Evolutionary conservation across 2,888 invertebrate species (phyloP).

Genomic region (Drosophila rubida): DNA sequence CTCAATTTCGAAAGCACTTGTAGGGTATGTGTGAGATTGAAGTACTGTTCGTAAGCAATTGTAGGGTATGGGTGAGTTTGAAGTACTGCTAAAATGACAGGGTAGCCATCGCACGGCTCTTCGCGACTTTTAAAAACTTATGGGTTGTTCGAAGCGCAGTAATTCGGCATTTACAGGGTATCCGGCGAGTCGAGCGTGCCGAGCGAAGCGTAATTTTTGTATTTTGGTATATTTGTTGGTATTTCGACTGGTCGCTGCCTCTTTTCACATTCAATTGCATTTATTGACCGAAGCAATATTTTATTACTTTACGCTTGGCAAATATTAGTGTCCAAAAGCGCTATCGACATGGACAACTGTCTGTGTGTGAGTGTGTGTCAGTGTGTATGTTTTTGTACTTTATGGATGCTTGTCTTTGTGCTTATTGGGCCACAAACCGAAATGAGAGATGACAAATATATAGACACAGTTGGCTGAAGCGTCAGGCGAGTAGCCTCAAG

Average conservation of each 20-base stretch:
- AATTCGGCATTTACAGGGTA: no score
- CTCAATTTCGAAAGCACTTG: no score
- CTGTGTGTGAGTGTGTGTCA: constrained; percentile 12
- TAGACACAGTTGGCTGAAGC: constrained; percentile 28
- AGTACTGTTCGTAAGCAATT: no score
- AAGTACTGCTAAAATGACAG: no score
- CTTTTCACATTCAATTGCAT: constrained; percentile 62
- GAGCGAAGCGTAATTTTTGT: background rate
- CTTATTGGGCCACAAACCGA: constrained; percentile 39
- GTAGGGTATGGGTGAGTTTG: no score
- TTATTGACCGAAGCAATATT: constrained; percentile 72
- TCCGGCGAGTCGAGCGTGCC: background rate
- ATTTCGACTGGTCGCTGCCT: constrained; percentile 31
- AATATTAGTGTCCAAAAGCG: constrained; percentile 61
- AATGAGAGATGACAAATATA: constrained; percentile 37
- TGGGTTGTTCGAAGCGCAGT: no score
- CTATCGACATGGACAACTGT: constrained; percentile 43
- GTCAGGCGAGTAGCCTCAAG: constrained; percentile 21
- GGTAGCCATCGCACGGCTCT: no score
- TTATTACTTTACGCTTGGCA: constrained; percentile 77
- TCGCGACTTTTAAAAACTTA: no score
- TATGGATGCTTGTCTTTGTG: constrained; percentile 41
- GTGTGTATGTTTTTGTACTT: constrained; percentile 14
- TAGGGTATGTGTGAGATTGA: no score
- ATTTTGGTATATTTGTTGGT: constrained; percentile 10